A percentile compares a stretch with the other conserved stretches of the same genome.
phyloP scores from a whole-genome alignment of 1,140 invertebrate species.

The Agraylea sexmaculata region DNA sequence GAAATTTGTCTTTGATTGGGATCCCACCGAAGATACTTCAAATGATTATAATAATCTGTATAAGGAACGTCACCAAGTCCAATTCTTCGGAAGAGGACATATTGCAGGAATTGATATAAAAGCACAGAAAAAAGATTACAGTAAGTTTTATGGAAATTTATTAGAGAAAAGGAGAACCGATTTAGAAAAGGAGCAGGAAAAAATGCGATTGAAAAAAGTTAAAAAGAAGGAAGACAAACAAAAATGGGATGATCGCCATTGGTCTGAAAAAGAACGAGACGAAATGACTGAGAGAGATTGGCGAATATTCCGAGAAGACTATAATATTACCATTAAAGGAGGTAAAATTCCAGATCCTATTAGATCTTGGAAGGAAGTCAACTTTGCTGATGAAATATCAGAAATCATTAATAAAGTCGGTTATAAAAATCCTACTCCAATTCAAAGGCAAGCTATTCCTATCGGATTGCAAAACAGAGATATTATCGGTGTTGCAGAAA shows the following conservation, averaged over 20 bases:
- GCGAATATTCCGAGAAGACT: slow-evolving; percentile 99
- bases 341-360: slow-evolving; percentile 96
- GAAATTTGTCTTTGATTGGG: slow-evolving; percentile 99
- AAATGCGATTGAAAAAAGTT: slow-evolving; percentile 84
- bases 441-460: slow-evolving; percentile 98
- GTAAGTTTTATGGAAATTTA: slow-evolving; percentile 95
- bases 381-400: slow-evolving; percentile 82
- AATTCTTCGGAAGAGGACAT: slow-evolving; percentile 96
- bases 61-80: slow-evolving; percentile 89
- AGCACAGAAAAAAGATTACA: slow-evolving; percentile 93
- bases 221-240: slow-evolving; percentile 96
- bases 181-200: slow-evolving; percentile 96
- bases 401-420: slow-evolving; percentile 94
- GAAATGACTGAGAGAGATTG: slow-evolving; percentile 99
- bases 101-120: slow-evolving; percentile 96
- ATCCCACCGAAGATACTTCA: slow-evolving; percentile 95
- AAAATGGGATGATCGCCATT: slow-evolving; percentile 97
- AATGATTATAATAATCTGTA: slow-evolving; percentile 96
- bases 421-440: slow-evolving; percentile 97
- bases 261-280: slow-evolving; percentile 86
- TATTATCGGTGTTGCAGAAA: slow-evolving; percentile 99
- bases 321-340: slow-evolving; percentile 97
- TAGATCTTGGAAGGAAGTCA: slow-evolving; percentile 87
- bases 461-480: slow-evolving; percentile 98
- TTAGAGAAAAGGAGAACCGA: slow-evolving; percentile 91